A percentile compares a stretch with the other conserved stretches of the same genome.
phyloP scores from a whole-genome alignment of 2,888 invertebrate genomes.

The Neoaliturus tenellus region DNA sequence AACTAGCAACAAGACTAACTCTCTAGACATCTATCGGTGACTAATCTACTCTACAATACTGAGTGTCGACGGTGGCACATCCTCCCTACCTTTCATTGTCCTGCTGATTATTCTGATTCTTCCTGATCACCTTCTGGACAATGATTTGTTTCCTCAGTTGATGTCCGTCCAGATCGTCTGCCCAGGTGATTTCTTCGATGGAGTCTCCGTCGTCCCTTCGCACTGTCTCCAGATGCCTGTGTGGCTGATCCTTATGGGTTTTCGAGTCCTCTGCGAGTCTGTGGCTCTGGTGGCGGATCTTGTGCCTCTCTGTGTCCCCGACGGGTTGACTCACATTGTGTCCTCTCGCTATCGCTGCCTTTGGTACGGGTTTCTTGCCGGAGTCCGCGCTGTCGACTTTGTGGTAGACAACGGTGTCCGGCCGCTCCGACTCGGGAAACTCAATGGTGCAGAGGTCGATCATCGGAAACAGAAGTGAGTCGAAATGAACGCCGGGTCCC shows the following conservation, averaged over 20 bases:
- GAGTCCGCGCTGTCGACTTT: slow-evolving; percentile 25
- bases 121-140: slow-evolving; percentile 54
- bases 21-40: neutral
- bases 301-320: slow-evolving; percentile 37
- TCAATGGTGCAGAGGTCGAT: slow-evolving; percentile 73
- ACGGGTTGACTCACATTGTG: neutral
- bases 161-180: slow-evolving; percentile 56
- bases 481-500: slow-evolving; percentile 49
- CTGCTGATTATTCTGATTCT: slow-evolving; percentile 25
- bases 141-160: slow-evolving; percentile 58
- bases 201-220: slow-evolving; percentile 54
- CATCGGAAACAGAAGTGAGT: slow-evolving; percentile 69
- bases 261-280: neutral
- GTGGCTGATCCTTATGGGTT: neutral
- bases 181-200: slow-evolving; percentile 57
- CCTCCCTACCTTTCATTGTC: slow-evolving; percentile 40
- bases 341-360: neutral
- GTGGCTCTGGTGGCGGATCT: slow-evolving; percentile 55
- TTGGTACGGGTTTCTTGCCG: neutral
- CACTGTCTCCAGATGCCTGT: slow-evolving; percentile 50
- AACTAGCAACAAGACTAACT: slow-evolving; percentile 3
- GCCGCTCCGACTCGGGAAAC: slow-evolving; percentile 69
- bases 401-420: slow-evolving; percentile 54
- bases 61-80: neutral
- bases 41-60: slow-evolving; percentile 7